Conservation (phyloP, 2,888 invertebrate species). For the Andrena bucephala region DNA sequence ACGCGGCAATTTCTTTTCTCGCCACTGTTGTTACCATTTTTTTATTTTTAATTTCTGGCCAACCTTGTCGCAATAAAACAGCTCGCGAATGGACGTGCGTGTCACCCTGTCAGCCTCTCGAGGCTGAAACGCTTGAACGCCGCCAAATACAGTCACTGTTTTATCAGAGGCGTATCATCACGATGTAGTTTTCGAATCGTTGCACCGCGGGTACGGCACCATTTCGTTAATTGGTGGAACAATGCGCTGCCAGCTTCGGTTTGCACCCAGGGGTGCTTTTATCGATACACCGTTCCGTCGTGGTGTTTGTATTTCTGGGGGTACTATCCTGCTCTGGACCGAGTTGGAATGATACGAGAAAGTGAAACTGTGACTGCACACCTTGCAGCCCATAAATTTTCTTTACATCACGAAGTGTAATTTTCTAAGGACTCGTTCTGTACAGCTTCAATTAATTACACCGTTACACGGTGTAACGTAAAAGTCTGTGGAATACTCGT, state of each 20-base stretch:
- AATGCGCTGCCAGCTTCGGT: conserved; percentile 1
- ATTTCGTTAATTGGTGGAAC: conserved; percentile 41
- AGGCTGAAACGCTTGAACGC: conserved; percentile 24
- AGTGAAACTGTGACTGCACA: background rate
- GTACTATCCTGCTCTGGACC: background rate
- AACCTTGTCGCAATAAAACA: conserved; percentile 67
- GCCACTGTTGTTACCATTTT: conserved; percentile 44
- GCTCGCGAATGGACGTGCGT: conserved; percentile 50
- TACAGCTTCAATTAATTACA: background rate
- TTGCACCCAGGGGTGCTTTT: background rate
- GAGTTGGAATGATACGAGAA: background rate
- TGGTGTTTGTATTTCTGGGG: background rate
- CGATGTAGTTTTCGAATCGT: conserved; percentile 30
- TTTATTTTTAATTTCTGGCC: conserved; percentile 33
- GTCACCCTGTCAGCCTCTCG: conserved; percentile 32
- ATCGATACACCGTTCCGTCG: background rate
- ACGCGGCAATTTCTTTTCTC: conserved; percentile 37
- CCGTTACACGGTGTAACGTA: background rate
- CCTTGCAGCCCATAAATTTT: background rate
- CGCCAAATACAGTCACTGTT: background rate
- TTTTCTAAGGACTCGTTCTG: background rate
- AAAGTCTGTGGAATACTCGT: background rate
- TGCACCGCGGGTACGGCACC: conserved; percentile 18
- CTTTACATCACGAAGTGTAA: too few species aligned
- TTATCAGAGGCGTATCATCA: conserved; percentile 10